A percentile compares a stretch with the other conserved stretches of the same genome.
These are phyloP conservation scores for Danio jaintianensis DNA, from an alignment of 2,797 vertebrate species.

Conservation along the genomic window DNA sequence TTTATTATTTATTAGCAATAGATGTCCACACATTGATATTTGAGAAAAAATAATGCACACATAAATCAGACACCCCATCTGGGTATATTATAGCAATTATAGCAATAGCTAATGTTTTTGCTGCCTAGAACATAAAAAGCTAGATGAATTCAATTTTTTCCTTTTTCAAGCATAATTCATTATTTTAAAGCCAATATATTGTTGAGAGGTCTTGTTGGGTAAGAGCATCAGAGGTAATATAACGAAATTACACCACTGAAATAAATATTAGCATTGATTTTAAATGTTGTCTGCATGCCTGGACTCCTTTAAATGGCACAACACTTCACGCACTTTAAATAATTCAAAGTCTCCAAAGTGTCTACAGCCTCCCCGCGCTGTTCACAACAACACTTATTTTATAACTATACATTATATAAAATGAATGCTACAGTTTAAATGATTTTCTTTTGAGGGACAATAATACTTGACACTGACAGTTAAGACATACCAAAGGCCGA, in stretches of 20 bases:
- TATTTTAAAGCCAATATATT: not conserved
- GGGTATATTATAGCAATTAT: not conserved
- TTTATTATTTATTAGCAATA: not conserved
- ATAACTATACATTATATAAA: not conserved
- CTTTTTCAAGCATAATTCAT: not conserved
- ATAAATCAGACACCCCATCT: slow-evolving; percentile 27
- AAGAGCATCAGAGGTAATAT: not conserved
- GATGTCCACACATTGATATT: not conserved
- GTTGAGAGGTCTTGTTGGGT: not conserved
- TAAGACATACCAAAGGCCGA: too few species aligned
- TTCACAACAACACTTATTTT: slow-evolving; percentile 1
- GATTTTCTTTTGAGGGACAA: not conserved
- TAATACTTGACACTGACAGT: not conserved
- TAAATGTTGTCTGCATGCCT: slow-evolving; percentile 12
- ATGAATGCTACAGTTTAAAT: not conserved
- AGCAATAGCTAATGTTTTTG: not conserved
- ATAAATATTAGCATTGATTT: slow-evolving; percentile 3
- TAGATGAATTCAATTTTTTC: not conserved
- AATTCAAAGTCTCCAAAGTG: not conserved
- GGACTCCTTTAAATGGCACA: not conserved
- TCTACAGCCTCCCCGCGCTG: not conserved
- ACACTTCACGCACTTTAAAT: not conserved
- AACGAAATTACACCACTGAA: not conserved
- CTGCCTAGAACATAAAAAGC: not conserved
- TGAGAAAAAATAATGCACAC: not conserved